phyloP scores from a whole-genome alignment of 2,888 invertebrate species.

The Cistogaster globosa region DNA sequence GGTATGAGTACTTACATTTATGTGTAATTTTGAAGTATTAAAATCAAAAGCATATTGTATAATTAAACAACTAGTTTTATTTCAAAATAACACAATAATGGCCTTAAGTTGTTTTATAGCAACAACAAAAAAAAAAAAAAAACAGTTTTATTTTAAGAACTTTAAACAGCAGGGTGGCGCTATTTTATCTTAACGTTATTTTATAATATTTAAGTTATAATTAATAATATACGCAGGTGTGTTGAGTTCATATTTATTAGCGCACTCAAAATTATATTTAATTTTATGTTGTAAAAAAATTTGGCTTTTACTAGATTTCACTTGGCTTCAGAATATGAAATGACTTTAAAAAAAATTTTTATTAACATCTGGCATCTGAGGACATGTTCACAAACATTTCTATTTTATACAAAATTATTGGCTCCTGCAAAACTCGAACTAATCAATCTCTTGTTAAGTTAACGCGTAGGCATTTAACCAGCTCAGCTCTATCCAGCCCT shows the following conservation, averaged over 20 bases:
- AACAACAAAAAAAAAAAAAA: background rate
- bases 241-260: slow-evolving; percentile 2
- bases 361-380: background rate
- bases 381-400: too few relatives aligned
- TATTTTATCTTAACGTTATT: slow-evolving; percentile 7
- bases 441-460: too few relatives aligned
- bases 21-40: background rate
- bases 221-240: background rate
- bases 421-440: too few relatives aligned
- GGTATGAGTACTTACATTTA: background rate
- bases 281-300: background rate
- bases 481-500: too few relatives aligned
- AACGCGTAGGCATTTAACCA: too few relatives aligned
- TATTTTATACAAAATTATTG: too few relatives aligned
- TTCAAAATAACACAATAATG: slow-evolving; percentile 31
- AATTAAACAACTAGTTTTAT: slow-evolving; percentile 22
- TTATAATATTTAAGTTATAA: background rate
- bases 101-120: slow-evolving; percentile 13
- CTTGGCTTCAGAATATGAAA: background rate
- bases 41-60: background rate
- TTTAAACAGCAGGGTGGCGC: background rate
- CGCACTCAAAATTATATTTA: slow-evolving; percentile 8
- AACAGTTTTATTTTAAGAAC: slow-evolving; percentile 19
- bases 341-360: background rate
- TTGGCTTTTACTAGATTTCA: slow-evolving; percentile 27